Conservation (phyloP, 2,888 invertebrate species). For the Hemithea aestivaria region DNA sequence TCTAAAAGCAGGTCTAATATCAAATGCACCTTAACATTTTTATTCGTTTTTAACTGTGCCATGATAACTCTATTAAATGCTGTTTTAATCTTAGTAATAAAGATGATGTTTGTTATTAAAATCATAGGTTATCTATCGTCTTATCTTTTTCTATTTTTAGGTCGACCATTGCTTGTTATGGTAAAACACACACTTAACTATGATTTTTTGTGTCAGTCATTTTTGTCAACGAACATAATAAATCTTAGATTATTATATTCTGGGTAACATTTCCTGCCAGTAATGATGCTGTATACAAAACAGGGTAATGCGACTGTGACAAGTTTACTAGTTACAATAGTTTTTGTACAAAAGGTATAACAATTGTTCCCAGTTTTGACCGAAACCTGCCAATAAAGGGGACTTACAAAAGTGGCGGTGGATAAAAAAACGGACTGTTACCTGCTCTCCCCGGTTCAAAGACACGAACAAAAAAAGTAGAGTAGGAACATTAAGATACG, state of each 20-base stretch:
- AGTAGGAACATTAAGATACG: constrained; percentile 6
- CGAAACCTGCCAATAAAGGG: constrained; percentile 38
- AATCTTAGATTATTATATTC: constrained; percentile 2
- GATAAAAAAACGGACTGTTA: constrained; percentile 67
- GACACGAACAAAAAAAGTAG: constrained; percentile 12
- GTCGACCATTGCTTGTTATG: too few species aligned
- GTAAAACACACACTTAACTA: background rate
- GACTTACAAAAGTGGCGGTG: constrained; percentile 44
- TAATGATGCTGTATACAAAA: constrained; percentile 19
- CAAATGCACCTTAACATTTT: background rate
- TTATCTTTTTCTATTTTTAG: background rate
- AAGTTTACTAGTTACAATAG: constrained; percentile 19
- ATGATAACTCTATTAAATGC: background rate
- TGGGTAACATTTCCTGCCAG: constrained; percentile 15
- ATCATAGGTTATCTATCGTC: too few species aligned
- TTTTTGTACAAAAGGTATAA: constrained; percentile 25
- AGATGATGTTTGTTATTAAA: too few species aligned
- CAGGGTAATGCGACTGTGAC: constrained; percentile 19
- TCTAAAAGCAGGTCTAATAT: background rate
- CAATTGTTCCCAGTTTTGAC: constrained; percentile 22
- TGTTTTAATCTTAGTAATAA: too few species aligned
- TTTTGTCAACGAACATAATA: background rate
- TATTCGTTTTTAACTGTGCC: background rate
- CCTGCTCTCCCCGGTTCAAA: constrained; percentile 47
- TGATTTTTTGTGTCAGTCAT: background rate